phyloP scores from a whole-genome alignment of 2,797 vertebrate species.

The Enteromius unitaeniatus region DNA sequence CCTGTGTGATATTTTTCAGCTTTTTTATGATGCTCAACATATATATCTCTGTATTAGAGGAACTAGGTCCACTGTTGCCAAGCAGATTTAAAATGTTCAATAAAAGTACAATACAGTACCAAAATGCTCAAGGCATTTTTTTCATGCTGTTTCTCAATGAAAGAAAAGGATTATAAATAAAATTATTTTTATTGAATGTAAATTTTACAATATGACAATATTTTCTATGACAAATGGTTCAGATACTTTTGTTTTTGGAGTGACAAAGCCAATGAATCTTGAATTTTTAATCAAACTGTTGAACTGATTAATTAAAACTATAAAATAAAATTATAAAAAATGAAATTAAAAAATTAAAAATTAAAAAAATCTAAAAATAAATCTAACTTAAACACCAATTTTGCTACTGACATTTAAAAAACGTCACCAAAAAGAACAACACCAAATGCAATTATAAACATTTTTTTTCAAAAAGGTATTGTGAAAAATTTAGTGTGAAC shows the following conservation, averaged over 20 bases:
- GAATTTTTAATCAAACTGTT: background rate
- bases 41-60: background rate
- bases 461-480: background rate
- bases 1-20: background rate
- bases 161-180: background rate
- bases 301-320: background rate
- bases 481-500: background rate
- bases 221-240: background rate
- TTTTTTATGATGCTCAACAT: background rate
- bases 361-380: background rate
- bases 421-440: background rate
- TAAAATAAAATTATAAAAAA: too few relatives aligned
- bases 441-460: background rate
- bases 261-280: background rate
- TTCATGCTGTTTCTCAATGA: background rate
- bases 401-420: background rate
- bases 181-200: background rate
- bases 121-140: background rate
- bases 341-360: too few relatives aligned
- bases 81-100: constrained; percentile 14
- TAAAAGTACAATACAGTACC: background rate
- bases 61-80: constrained; percentile 17
- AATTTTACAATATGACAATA: background rate
- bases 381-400: background rate
- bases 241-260: background rate